phyloP scores from a whole-genome alignment of 2,888 invertebrate species.

The Drosophila subquinaria region DNA sequence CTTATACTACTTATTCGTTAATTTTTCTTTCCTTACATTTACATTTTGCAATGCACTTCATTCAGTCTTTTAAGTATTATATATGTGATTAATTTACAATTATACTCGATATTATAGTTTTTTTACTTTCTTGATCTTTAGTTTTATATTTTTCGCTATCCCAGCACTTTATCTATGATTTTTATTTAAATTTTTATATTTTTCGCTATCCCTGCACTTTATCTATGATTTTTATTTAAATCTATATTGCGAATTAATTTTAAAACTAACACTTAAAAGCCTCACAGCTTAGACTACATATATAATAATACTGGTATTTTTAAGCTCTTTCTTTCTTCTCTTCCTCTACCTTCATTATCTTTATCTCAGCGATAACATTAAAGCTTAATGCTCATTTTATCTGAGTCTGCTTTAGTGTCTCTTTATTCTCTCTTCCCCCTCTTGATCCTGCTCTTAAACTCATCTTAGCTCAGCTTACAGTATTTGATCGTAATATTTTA shows the following conservation, averaged over 20 bases:
- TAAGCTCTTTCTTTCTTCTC: neutral
- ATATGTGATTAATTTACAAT: no score
- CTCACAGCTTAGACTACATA: neutral
- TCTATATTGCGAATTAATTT: neutral
- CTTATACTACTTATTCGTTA: no score
- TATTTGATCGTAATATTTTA: constrained; percentile 77
- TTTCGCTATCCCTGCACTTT: neutral
- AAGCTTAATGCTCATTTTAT: constrained; percentile 54
- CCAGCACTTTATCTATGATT: neutral
- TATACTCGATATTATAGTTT: no score
- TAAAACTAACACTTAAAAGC: constrained; percentile 2
- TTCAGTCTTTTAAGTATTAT: no score
- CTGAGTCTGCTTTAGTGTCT: neutral
- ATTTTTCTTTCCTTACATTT: no score
- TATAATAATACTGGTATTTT: neutral
- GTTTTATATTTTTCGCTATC: neutral
- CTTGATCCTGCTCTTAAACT: constrained; percentile 2
- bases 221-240: neutral
- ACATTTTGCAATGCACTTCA: no score
- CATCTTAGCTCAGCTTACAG: constrained; percentile 56
- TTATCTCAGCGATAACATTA: constrained; percentile 38
- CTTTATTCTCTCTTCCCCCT: neutral
- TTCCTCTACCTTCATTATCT: constrained; percentile 6
- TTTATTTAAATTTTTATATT: neutral
- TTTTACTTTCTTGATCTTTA: no score